phyloP scores from a whole-genome alignment of 2,888 invertebrate species.

The Deroplatys truncata region DNA sequence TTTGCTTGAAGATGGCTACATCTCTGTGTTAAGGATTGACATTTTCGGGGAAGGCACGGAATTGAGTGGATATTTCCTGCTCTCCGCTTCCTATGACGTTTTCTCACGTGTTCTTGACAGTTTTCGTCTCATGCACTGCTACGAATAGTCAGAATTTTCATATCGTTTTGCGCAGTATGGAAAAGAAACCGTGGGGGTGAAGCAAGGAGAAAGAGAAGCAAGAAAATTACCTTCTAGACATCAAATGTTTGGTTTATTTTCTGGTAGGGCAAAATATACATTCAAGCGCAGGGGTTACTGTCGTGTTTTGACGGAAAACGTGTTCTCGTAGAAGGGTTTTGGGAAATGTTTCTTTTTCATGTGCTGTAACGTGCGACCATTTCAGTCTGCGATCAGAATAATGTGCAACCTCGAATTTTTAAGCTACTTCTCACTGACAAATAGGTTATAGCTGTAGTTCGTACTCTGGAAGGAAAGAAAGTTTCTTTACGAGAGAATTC shows the following conservation, averaged over 20 bases:
- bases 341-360: no score
- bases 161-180: not conserved
- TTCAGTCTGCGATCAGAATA: no score
- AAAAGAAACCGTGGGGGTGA: not conserved
- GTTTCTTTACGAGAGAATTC: no score
- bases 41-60: not conserved
- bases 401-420: no score
- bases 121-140: not conserved
- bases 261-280: not conserved
- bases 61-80: not conserved
- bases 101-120: not conserved
- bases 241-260: not conserved
- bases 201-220: not conserved
- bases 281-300: not conserved
- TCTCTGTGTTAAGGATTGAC: not conserved
- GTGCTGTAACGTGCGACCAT: no score
- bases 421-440: no score
- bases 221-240: not conserved
- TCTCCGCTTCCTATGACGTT: not conserved
- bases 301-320: not conserved
- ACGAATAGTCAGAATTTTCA: not conserved
- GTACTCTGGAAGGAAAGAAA: no score
- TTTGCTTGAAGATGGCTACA: not conserved
- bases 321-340: no score
- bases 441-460: no score